A percentile compares a stretch with the other conserved stretches of the same genome.
phyloP scores from a whole-genome alignment of 2,797 vertebrate species.

The Aplochiton taeniatus region DNA sequence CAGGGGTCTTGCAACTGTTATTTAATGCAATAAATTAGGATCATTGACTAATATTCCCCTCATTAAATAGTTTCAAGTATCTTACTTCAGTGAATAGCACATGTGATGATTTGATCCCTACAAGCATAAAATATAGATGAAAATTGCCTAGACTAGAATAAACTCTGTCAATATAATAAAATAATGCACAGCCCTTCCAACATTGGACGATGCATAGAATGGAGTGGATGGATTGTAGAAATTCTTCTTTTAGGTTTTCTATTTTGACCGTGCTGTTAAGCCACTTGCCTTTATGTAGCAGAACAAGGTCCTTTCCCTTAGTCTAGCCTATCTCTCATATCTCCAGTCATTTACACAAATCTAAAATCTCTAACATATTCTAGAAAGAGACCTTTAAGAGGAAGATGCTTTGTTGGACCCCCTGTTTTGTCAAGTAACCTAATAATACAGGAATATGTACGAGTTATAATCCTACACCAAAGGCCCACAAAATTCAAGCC shows the following conservation, averaged over 20 bases:
- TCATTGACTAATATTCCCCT: constrained; percentile 22
- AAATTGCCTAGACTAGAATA: constrained; percentile 23
- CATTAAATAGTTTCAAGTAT: constrained; percentile 31
- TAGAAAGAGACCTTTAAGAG: constrained; percentile 48
- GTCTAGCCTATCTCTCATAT: constrained; percentile 31
- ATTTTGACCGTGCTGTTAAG: constrained; percentile 44
- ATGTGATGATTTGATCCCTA: constrained; percentile 52
- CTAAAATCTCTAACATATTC: constrained; percentile 32
- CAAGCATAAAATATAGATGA: constrained; percentile 62
- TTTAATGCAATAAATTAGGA: constrained; percentile 23
- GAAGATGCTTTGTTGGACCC: constrained; percentile 8
- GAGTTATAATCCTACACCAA: too few relatives aligned
- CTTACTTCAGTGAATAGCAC: constrained; percentile 30
- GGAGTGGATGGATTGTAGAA: constrained; percentile 22
- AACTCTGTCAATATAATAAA: constrained; percentile 39
- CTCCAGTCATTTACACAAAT: constrained; percentile 40
- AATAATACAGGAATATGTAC: too few relatives aligned
- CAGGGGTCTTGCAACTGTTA: constrained; percentile 29
- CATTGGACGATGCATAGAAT: constrained; percentile 39
- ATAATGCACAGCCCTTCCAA: constrained; percentile 34
- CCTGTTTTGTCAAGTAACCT: too few relatives aligned
- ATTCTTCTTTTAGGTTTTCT: constrained; percentile 41
- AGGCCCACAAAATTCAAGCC: too few relatives aligned
- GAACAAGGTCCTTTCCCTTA: constrained; percentile 21
- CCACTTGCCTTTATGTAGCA: constrained; percentile 20